Evolutionary conservation across 2,797 vertebrate species (phyloP).

Genomic region (Pitangus sulphuratus): DNA sequence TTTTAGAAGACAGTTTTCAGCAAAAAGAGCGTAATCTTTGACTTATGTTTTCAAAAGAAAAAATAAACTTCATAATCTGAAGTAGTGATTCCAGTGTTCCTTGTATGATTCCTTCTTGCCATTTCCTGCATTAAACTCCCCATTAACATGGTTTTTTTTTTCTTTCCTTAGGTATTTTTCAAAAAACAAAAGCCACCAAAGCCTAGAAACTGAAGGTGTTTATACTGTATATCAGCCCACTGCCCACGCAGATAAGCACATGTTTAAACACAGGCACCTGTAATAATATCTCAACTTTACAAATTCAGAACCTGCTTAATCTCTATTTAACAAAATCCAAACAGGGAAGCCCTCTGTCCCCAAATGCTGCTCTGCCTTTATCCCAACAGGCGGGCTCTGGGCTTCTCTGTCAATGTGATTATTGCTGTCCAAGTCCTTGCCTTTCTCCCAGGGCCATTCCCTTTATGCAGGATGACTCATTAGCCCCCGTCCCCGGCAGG

Average conservation of each 20-base stretch:
- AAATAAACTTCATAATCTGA: not conserved
- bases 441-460: constrained; percentile 28
- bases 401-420: constrained; percentile 63
- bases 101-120: not conserved
- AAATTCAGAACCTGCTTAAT: constrained; percentile 56
- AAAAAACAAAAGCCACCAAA: not conserved
- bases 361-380: constrained; percentile 70
- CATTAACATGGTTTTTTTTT: not conserved
- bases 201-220: not conserved
- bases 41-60: not conserved
- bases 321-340: constrained; percentile 32
- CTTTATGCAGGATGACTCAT: constrained; percentile 75
- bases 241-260: fast-evolving
- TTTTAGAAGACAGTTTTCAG: not conserved
- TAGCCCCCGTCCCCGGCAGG: constrained; percentile 82
- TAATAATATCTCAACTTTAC: not conserved
- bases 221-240: not conserved
- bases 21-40: not conserved
- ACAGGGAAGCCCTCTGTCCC: constrained; percentile 37
- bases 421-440: constrained; percentile 61
- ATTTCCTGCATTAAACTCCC: not conserved
- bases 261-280: not conserved
- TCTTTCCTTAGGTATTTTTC: not conserved
- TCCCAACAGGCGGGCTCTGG: constrained; percentile 59
- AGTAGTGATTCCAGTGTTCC: not conserved